Conservation (phyloP, 92 coral and sea anemone genomes). For the Desmophyllum pertusum region DNA sequence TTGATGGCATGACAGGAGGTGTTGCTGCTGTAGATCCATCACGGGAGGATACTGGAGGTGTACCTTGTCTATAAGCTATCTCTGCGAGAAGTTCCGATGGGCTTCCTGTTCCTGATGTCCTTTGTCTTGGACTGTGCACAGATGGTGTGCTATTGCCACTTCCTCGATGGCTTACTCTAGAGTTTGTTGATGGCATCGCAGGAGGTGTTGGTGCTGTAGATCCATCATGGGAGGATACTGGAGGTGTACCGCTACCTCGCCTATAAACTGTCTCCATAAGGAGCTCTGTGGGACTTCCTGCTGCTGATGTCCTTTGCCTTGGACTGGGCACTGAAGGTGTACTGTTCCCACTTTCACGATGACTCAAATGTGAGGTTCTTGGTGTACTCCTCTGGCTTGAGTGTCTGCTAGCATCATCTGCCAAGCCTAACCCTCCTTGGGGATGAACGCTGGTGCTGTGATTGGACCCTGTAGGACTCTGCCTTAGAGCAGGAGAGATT, state of each 20-base stretch:
- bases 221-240: slow-evolving; percentile 4
- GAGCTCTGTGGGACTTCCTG: slow-evolving; percentile 24
- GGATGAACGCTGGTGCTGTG: not conserved
- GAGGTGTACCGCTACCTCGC: not conserved
- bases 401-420: slow-evolving; percentile 33
- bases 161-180: not conserved
- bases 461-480: slow-evolving; percentile 35
- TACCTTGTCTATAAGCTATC: not conserved
- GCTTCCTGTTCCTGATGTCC: slow-evolving; percentile 14
- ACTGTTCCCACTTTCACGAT: not conserved
- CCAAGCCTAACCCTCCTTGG: not conserved
- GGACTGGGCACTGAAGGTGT: slow-evolving; percentile 2
- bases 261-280: slow-evolving; percentile 12
- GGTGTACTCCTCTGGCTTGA: slow-evolving; percentile 40
- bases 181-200: not conserved
- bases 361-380: not conserved
- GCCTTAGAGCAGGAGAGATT: slow-evolving; percentile 12
- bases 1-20: not conserved
- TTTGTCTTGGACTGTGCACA: slow-evolving; percentile 6
- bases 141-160: not conserved
- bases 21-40: not conserved
- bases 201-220: slow-evolving; percentile 12
- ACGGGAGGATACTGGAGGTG: not conserved
- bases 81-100: slow-evolving; percentile 19
- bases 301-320: slow-evolving; percentile 7